Conservation (phyloP, 2,113 vertebrate species). For the Sitta europaea region DNA sequence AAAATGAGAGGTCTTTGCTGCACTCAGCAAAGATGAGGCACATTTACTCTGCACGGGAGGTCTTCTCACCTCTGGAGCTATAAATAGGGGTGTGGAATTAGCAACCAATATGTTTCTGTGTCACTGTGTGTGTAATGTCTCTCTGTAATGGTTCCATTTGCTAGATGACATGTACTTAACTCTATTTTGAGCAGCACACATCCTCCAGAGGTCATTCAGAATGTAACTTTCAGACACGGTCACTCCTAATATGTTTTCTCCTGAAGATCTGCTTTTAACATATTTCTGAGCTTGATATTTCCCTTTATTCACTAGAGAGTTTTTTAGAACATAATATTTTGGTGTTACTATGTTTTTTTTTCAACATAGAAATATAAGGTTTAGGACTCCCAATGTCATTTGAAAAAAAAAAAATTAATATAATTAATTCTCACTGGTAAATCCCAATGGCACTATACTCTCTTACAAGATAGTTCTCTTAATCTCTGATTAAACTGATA, state of each 20-base stretch:
- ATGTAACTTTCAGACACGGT: neutral
- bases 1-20: neutral
- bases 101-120: neutral
- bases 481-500: constrained; percentile 17
- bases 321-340: neutral
- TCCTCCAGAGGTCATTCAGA: neutral
- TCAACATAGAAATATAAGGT: neutral
- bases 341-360: neutral
- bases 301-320: neutral
- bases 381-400: neutral
- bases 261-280: neutral
- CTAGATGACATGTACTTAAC: neutral
- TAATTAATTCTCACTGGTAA: constrained; percentile 1
- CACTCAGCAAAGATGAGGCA: neutral
- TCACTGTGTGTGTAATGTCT: neutral
- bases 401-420: neutral
- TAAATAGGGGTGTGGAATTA: neutral
- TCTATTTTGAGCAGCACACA: neutral
- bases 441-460: neutral
- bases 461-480: neutral
- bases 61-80: neutral
- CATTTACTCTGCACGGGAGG: neutral
- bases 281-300: neutral
- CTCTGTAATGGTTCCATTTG: neutral
- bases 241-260: neutral